Percentiles rank a stretch among this genome's conserved stretches.
Conservation (phyloP, 2,888 invertebrate species). For the Anodontia alba region DNA sequence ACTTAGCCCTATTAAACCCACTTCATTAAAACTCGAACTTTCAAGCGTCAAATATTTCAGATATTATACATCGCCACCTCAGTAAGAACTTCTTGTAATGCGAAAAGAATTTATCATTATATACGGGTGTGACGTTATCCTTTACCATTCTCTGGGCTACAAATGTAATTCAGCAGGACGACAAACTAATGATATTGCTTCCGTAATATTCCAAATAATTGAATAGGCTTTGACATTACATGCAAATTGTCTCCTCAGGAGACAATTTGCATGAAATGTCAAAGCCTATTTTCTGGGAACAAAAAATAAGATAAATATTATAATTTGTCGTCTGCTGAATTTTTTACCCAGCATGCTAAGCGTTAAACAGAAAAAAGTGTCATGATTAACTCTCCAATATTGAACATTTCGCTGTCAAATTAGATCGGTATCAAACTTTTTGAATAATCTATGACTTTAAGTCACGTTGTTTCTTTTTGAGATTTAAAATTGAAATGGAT, state of each 20-base stretch:
- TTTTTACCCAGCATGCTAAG: too few relatives aligned
- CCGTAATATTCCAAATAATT: too few relatives aligned
- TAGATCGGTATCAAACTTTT: not conserved
- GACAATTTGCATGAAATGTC: too few relatives aligned
- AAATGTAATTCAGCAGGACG: too few relatives aligned
- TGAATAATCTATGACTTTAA: not conserved
- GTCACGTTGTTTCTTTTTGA: not conserved
- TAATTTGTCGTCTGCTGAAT: too few relatives aligned
- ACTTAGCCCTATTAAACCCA: not conserved
- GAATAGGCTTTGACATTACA: too few relatives aligned
- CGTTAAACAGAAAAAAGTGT: not conserved
- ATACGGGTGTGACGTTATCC: conserved; percentile 6
- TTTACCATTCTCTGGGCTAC: too few relatives aligned
- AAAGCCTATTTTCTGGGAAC: too few relatives aligned
- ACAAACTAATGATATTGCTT: too few relatives aligned
- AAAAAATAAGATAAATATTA: too few relatives aligned
- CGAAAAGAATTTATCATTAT: not conserved
- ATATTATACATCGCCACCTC: not conserved
- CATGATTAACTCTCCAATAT: not conserved
- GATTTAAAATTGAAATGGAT: not conserved
- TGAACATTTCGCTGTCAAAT: not conserved
- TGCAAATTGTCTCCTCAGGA: too few relatives aligned
- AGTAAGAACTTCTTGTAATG: not conserved
- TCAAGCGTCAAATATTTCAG: not conserved
- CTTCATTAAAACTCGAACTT: not conserved